Conservation (phyloP, 2,888 invertebrate species). For the Zaprionus bogoriensis region DNA sequence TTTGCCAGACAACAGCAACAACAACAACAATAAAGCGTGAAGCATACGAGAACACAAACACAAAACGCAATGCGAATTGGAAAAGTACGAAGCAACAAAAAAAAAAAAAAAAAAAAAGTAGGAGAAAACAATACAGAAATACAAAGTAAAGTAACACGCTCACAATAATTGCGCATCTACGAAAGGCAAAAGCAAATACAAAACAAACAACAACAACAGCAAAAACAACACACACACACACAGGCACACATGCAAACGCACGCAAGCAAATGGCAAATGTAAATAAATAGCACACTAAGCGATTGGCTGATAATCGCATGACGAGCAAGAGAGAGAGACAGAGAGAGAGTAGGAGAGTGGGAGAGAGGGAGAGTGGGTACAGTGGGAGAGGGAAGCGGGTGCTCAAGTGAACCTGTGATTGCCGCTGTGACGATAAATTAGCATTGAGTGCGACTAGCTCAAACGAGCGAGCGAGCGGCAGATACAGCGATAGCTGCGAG, state of each 20-base stretch:
- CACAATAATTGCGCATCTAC: slow-evolving; percentile 80
- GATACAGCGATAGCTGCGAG: neutral
- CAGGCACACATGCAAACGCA: slow-evolving; percentile 23
- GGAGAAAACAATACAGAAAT: slow-evolving; percentile 53
- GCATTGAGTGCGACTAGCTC: slow-evolving; percentile 50
- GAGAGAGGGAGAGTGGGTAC: neutral
- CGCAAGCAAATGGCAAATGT: slow-evolving; percentile 55
- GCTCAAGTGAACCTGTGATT: slow-evolving; percentile 66
- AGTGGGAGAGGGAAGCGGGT: slow-evolving; percentile 3
- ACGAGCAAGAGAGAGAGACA: slow-evolving; percentile 44
- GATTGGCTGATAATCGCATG: slow-evolving; percentile 76
- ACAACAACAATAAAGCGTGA: slow-evolving; percentile 20
- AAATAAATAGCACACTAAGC: slow-evolving; percentile 74
- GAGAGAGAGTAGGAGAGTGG: neutral
- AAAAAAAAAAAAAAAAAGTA: slow-evolving; percentile 31
- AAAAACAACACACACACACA: slow-evolving; percentile 30
- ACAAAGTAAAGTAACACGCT: slow-evolving; percentile 65
- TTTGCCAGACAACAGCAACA: slow-evolving; percentile 58
- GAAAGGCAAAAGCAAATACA: slow-evolving; percentile 58
- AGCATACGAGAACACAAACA: slow-evolving; percentile 55
- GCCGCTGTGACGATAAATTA: slow-evolving; percentile 69
- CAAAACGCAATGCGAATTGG: slow-evolving; percentile 66
- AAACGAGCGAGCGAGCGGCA: slow-evolving; percentile 18
- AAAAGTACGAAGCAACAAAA: slow-evolving; percentile 49
- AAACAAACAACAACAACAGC: slow-evolving; percentile 45